Conservation (phyloP, 2,113 vertebrate genomes). For the Leptosomus discolor region DNA sequence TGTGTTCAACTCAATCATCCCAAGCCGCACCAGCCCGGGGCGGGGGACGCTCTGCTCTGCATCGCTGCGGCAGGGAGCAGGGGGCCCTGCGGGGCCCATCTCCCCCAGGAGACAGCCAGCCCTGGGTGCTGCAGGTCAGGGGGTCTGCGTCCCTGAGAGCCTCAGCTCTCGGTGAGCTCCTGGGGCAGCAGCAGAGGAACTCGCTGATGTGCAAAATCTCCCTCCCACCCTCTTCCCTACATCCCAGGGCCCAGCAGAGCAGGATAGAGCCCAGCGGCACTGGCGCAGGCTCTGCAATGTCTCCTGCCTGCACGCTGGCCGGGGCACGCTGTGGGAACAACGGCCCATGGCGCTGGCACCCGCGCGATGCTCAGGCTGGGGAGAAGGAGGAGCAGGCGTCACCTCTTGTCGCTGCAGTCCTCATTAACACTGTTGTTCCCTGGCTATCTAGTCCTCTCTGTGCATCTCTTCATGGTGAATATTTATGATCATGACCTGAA, state of each 20-base stretch:
- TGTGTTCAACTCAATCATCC: not conserved
- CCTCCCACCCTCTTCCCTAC: not conserved
- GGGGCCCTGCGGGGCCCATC: not conserved
- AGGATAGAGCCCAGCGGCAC: not conserved
- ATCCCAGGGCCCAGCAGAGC: not conserved
- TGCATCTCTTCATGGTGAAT: not conserved
- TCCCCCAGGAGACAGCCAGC: not conserved
- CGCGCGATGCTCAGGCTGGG: rapidly evolving
- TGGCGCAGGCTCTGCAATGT: not conserved
- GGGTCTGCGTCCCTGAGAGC: not conserved
- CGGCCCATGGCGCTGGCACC: not conserved
- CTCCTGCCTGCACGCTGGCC: not conserved
- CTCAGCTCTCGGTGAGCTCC: not conserved
- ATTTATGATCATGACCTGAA: rapidly evolving
- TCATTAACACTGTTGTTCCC: rapidly evolving
- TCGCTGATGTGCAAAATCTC: not conserved
- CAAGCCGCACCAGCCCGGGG: not conserved
- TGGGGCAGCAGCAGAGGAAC: not conserved
- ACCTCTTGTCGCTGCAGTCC: not conserved
- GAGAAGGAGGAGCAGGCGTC: not conserved
- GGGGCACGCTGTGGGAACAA: not conserved
- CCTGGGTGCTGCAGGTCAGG: not conserved
- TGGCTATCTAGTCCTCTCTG: rapidly evolving
- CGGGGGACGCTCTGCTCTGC: not conserved
- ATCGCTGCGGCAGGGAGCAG: not conserved